Evolutionary conservation across 2,888 invertebrate genomes (phyloP), one percentile per base, ranked within the genome.

Genomic region (Orgyia antiqua): DNA sequence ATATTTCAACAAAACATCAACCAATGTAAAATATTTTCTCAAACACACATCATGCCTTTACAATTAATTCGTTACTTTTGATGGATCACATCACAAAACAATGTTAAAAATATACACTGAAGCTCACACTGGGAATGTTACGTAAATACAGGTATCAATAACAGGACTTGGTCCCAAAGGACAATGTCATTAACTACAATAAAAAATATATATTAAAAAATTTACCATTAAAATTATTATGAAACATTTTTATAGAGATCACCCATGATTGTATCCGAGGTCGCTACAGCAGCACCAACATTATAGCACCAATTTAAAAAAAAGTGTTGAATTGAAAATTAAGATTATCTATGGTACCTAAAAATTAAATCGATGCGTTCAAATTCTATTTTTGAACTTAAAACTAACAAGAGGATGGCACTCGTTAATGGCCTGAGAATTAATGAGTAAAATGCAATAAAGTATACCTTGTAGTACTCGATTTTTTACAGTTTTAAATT

Each of bases 391-490:
- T 64, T 71, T 74, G 71, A 65, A 75, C 80, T 78, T 83, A 83
- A 52, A 72, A 66, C 79, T 83, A 83, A 51, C 67, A 69, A 80
- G 73, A 78, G 77, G 77, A 86, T 86, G 86, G 86, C 86, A 86
- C 86, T 79, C 75, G 62, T 68, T 75, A 80, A 86, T 86, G 86
- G 86, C 86, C 84, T 83, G 83, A 82, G 78, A 84, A 82, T 84
- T 80, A 71, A 73, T 77, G 77, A 79, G 78, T 84, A 84, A 84
- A 84, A 86, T 84, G 83, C 82, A 84, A 79, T 75, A 83, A 68
- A 83, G 68, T 76, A 74, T 70, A 67, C 54, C 75, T 73, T 73
- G 73, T 46, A 73, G 61, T 70, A 62, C 67, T 60, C 27, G 39
- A 48, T 36, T 42, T 31, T 28, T n/a, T 27, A 24, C 42, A 61